These are phyloP conservation scores for Temnothorax unifasciatus DNA, from an alignment of 2,888 invertebrate genomes.

Conservation along the genomic window DNA sequence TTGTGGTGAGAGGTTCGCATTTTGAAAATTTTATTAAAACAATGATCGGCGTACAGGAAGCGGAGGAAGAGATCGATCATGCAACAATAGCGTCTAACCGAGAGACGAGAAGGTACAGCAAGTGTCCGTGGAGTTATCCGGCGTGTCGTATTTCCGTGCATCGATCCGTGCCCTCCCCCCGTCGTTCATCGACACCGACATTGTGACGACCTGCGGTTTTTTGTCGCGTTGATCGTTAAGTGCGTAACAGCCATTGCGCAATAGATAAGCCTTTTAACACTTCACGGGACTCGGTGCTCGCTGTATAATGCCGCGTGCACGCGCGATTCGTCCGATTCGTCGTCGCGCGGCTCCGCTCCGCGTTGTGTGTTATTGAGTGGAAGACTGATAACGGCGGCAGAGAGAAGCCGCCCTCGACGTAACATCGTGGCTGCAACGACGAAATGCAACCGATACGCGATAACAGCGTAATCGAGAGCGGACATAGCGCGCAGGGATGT, in stretches of 20 bases:
- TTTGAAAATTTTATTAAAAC: neutral
- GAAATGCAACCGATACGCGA: constrained; percentile 60
- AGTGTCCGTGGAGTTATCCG: neutral
- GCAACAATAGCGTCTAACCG: neutral
- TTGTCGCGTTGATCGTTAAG: constrained; percentile 42
- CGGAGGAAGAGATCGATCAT: neutral
- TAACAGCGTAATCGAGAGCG: constrained; percentile 69
- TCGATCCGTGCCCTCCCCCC: constrained; percentile 3
- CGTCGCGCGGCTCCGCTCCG: constrained; percentile 30
- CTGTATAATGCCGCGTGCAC: constrained; percentile 1
- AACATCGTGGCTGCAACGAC: constrained; percentile 45
- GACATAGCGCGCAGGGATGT: constrained; percentile 47
- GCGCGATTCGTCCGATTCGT: neutral
- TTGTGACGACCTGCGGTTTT: constrained; percentile 29
- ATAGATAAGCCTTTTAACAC: constrained; percentile 72
- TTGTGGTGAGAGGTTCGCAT: neutral
- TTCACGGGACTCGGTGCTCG: neutral
- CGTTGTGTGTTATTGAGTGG: constrained; percentile 71
- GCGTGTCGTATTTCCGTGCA: constrained; percentile 11
- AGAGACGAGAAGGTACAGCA: constrained; percentile 16
- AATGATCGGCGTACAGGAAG: neutral
- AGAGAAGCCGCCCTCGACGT: constrained; percentile 33
- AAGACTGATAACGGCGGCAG: constrained; percentile 70
- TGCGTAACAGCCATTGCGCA: constrained; percentile 68
- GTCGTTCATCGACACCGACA: constrained; percentile 28